Conservation (phyloP, 2,888 invertebrate genomes). For the Hedya salicella region DNA sequence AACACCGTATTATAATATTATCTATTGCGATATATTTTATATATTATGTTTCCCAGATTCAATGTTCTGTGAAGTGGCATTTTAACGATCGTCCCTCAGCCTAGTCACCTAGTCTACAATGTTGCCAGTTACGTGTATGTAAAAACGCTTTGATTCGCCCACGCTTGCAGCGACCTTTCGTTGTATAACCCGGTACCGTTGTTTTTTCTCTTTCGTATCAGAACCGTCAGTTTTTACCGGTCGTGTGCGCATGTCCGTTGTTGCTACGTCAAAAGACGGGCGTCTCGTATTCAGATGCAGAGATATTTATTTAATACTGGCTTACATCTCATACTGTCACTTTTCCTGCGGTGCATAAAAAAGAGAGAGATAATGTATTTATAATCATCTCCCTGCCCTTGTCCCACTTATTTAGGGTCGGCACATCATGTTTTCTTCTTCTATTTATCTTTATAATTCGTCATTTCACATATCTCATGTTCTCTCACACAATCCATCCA, state of each 20-base stretch:
- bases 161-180: slow-evolving; percentile 36
- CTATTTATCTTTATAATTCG: too few relatives aligned
- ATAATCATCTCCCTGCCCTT: too few relatives aligned
- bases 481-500: too few relatives aligned
- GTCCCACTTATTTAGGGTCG: too few relatives aligned
- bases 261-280: neutral
- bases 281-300: neutral
- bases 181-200: slow-evolving; percentile 43
- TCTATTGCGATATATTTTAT: neutral
- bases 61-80: neutral
- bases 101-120: slow-evolving; percentile 8
- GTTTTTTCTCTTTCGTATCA: slow-evolving; percentile 44
- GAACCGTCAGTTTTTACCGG: slow-evolving; percentile 46
- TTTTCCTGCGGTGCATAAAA: too few relatives aligned
- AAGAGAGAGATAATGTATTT: too few relatives aligned
- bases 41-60: neutral
- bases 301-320: too few relatives aligned
- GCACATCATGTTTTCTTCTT: too few relatives aligned
- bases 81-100: neutral
- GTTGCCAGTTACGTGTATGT: slow-evolving; percentile 31
- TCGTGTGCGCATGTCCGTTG: slow-evolving; percentile 29
- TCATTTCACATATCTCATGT: too few relatives aligned
- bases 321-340: too few relatives aligned
- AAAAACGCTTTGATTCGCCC: slow-evolving; percentile 15
- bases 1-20: too few relatives aligned